Conservation (phyloP, 2,888 invertebrate genomes). For the Scaptodrosophila latifasciaeformis region DNA sequence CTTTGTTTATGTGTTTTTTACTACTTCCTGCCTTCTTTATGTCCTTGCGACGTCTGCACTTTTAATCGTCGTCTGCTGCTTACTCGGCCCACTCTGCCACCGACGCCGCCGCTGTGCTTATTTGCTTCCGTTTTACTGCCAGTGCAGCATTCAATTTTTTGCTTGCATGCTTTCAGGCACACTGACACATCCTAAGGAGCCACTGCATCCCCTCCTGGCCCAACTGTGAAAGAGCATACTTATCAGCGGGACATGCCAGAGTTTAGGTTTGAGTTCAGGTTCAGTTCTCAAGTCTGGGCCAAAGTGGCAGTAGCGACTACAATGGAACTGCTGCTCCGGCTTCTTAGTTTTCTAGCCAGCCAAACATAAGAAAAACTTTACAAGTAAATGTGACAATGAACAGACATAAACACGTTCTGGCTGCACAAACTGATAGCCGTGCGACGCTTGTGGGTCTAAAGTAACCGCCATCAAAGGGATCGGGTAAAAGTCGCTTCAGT, state of each 20-base stretch:
- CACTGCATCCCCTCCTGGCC: conserved; percentile 21
- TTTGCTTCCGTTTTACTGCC: conserved; percentile 47
- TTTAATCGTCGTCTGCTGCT: conserved; percentile 48
- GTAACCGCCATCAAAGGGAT: background rate
- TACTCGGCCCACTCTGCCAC: conserved; percentile 8
- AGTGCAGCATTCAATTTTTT: conserved; percentile 38
- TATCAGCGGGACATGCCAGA: conserved; percentile 29
- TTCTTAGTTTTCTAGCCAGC: conserved; percentile 8
- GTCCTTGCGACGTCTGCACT: conserved; percentile 55
- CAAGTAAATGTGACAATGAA: conserved; percentile 65
- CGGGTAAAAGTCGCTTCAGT: conserved; percentile 6
- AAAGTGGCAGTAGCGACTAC: conserved; percentile 46
- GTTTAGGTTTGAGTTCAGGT: no score
- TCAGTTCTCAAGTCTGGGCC: no score
- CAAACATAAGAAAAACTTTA: conserved; percentile 41
- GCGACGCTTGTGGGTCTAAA: background rate
- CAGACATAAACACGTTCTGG: conserved; percentile 64
- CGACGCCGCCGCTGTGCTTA: conserved; percentile 35
- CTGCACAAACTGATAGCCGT: conserved; percentile 48
- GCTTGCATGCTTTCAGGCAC: conserved; percentile 10
- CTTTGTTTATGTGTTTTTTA: conserved; percentile 47
- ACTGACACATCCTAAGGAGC: background rate
- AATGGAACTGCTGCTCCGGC: conserved; percentile 18
- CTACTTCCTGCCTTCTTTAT: conserved; percentile 57
- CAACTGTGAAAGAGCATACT: conserved; percentile 36